Evolutionary conservation across 35 echinoderm and acorn worm genomes (phyloP), one percentile per base, ranked within the genome.

Genomic region (Hemicentrotus pulcherrimus): DNA sequence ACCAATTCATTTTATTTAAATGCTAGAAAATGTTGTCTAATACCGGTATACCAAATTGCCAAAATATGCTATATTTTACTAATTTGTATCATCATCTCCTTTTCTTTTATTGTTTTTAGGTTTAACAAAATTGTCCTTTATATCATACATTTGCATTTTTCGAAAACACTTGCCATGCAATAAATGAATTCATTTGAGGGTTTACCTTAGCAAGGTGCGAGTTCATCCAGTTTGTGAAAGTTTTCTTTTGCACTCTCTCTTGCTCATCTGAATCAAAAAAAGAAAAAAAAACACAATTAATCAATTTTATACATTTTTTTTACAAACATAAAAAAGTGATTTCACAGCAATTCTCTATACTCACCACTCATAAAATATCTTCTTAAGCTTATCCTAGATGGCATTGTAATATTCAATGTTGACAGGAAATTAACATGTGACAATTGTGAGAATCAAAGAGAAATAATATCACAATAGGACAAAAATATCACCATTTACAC

Each of bases 151-250:
- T 41, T 41, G 35, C 35, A 41, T 41, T 41, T 41, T 41, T 41
- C 0, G 35, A 3, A 41, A 41, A 41, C 35, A 41, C 35, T 41
- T 41, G 3, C n/a, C n/a, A 3, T 41, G 35, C 3, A 41, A 41
- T 1, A 41, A 41, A 41, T 41, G 35, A 41, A 41, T 41, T 41
- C 35, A 41, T 41, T 41, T 41, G 35, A 41, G 1, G 35, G 33
- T 65, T 95, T 96, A 98, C 97, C 94, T 97, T 96, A 31, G 95
- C 71, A 87, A 99, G 98, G 85, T 97, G 94, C 32, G 97, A 96
- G 71, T 99, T 99, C 28, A 99, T 94, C 98, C 98, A 99, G 94
- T 97, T 97, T 95, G 97, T 99, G 88, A 99, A 99, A 32, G 98
- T 99, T 85, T 96, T 97, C 95, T 97, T 99, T 85, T 99, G 98